Conservation (phyloP, 2,888 invertebrate genomes). For the Eupithecia inturbata region DNA sequence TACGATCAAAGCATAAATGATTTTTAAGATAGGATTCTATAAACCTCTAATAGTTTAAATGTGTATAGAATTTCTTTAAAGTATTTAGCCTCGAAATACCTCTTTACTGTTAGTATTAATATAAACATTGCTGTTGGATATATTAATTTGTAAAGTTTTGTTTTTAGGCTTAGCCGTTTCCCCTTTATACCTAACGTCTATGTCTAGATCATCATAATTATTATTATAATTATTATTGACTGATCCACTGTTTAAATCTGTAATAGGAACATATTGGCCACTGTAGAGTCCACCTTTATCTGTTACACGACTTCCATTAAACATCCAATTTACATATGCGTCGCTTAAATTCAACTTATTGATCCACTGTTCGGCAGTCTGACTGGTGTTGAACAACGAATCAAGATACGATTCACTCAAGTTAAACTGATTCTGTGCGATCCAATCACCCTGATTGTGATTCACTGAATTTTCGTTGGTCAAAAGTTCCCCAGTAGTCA, state of each 20-base stretch:
- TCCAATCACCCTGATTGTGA: not conserved
- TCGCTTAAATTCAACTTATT: slow-evolving; percentile 5
- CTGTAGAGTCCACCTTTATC: not conserved
- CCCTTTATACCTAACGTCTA: slow-evolving; percentile 41
- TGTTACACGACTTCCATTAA: not conserved
- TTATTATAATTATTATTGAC: slow-evolving; percentile 25
- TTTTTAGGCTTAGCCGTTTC: slow-evolving; percentile 10
- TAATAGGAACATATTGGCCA: slow-evolving; percentile 25
- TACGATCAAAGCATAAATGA: not conserved
- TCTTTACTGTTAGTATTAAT: slow-evolving; percentile 44
- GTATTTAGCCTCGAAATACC: slow-evolving; percentile 38
- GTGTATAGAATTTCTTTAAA: no score
- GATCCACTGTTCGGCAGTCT: not conserved
- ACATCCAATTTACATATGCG: not conserved
- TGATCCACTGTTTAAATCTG: not conserved
- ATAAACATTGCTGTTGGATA: slow-evolving; percentile 52
- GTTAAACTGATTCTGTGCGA: not conserved
- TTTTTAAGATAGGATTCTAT: not conserved
- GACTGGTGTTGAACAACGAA: slow-evolving; percentile 1
- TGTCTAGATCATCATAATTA: slow-evolving; percentile 52
- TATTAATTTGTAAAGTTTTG: slow-evolving; percentile 46
- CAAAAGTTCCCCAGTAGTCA: not conserved
- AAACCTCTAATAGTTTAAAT: not conserved
- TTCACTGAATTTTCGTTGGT: not conserved
- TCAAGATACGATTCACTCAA: slow-evolving; percentile 7